These are phyloP conservation scores for Ceratina calcarata DNA, from an alignment of 1,140 invertebrate species.

Conservation along the genomic window DNA sequence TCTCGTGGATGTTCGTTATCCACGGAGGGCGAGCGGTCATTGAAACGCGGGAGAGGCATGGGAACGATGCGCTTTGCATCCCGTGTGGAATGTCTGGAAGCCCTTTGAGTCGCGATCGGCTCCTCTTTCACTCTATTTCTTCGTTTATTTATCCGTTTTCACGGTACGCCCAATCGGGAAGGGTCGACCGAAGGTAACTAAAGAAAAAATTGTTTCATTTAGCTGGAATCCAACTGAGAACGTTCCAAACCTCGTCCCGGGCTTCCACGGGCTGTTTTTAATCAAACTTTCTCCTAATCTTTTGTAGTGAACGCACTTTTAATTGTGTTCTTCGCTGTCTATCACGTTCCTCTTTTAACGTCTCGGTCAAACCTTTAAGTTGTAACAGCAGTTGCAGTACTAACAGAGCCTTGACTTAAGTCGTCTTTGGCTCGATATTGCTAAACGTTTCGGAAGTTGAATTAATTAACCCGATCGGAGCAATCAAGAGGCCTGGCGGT, in stretches of 20 bases:
- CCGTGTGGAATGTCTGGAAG: constrained; percentile 31
- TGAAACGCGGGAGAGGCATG: constrained; percentile 26
- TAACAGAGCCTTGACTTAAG: too few species aligned
- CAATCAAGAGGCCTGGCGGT: too few species aligned
- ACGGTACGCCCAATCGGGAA: too few species aligned
- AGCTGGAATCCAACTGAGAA: constrained; percentile 6
- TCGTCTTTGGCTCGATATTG: too few species aligned
- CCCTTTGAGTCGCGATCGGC: constrained; percentile 39
- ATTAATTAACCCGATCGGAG: too few species aligned
- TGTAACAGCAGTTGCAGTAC: too few species aligned
- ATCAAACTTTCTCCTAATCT: not conserved
- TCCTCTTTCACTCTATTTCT: constrained; percentile 3
- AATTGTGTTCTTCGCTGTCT: too few species aligned
- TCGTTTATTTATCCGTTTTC: constrained; percentile 36
- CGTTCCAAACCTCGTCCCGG: not conserved
- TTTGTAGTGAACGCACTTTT: too few species aligned
- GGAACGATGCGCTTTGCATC: constrained; percentile 39
- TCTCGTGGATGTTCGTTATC: constrained; percentile 54
- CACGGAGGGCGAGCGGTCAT: constrained; percentile 32
- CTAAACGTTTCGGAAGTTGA: too few species aligned
- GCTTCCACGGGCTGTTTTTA: not conserved
- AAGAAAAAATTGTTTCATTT: constrained; percentile 12
- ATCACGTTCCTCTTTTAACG: too few species aligned
- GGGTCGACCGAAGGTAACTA: too few species aligned
- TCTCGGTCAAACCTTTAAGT: too few species aligned